phyloP scores from a whole-genome alignment of 2,888 invertebrate species.

The Malacosoma neustria region DNA sequence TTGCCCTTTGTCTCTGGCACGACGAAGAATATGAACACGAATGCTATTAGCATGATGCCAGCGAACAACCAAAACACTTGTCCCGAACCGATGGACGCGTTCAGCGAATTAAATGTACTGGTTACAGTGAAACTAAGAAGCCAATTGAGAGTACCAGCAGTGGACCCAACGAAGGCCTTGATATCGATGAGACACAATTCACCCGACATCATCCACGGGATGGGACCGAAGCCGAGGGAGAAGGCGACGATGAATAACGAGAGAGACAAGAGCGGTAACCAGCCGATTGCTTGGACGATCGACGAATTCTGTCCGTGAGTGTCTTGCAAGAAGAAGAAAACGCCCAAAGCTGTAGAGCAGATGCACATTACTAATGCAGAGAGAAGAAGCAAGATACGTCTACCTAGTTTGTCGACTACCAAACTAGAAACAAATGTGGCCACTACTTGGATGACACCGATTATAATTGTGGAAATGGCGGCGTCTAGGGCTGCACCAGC shows the following conservation, averaged over 20 bases:
- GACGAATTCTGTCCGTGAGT: slow-evolving; percentile 31
- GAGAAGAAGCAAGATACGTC: slow-evolving; percentile 82
- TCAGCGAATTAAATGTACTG: slow-evolving; percentile 79
- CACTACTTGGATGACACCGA: slow-evolving; percentile 88
- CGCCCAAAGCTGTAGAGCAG: slow-evolving; percentile 80
- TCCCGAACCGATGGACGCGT: slow-evolving; percentile 70
- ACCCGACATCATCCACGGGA: slow-evolving; percentile 89
- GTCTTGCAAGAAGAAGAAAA: slow-evolving; percentile 77
- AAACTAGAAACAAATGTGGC: slow-evolving; percentile 84
- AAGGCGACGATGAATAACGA: slow-evolving; percentile 87
- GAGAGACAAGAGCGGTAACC: slow-evolving; percentile 84
- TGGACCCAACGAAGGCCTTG: slow-evolving; percentile 83
- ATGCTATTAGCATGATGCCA: slow-evolving; percentile 77
- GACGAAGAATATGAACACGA: slow-evolving; percentile 79
- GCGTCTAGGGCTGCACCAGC: slow-evolving; percentile 76
- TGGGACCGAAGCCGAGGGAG: slow-evolving; percentile 89
- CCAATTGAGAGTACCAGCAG: slow-evolving; percentile 90
- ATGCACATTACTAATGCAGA: slow-evolving; percentile 83
- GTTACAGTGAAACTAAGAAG: slow-evolving; percentile 86
- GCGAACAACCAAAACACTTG: slow-evolving; percentile 86
- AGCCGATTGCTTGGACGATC: slow-evolving; percentile 74
- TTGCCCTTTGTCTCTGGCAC: slow-evolving; percentile 83
- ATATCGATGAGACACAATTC: slow-evolving; percentile 88
- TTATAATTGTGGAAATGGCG: slow-evolving; percentile 81
- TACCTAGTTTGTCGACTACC: slow-evolving; percentile 87